phyloP scores from a whole-genome alignment of 2,888 invertebrate species.

The Callyntrura sp. region DNA sequence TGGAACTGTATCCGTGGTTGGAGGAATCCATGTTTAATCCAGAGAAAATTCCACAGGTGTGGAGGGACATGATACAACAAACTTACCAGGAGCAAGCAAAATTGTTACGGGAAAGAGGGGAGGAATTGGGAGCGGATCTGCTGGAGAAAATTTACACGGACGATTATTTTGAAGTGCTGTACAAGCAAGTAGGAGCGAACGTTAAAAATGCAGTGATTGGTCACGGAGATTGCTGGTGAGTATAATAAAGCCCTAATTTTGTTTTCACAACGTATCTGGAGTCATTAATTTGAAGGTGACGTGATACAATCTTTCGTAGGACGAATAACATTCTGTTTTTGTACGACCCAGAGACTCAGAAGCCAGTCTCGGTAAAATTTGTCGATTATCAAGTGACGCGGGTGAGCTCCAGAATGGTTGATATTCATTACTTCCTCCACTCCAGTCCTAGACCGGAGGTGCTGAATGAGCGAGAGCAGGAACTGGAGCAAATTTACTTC shows the following conservation, averaged over 20 bases:
- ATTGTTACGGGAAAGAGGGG: slow-evolving; percentile 47
- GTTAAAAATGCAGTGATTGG: slow-evolving; percentile 63
- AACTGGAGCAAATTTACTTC: slow-evolving; percentile 79
- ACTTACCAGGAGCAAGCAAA: slow-evolving; percentile 60
- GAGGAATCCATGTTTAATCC: slow-evolving; percentile 78
- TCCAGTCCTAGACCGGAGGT: slow-evolving; percentile 69
- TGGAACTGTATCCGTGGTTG: slow-evolving; percentile 78
- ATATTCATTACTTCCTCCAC: slow-evolving; percentile 83
- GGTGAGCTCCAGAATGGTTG: slow-evolving; percentile 74
- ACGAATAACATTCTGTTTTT: slow-evolving; percentile 83
- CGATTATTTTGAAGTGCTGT: slow-evolving; percentile 27
- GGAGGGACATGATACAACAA: slow-evolving; percentile 44
- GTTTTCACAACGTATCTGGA: not conserved
- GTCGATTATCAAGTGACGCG: slow-evolving; percentile 83
- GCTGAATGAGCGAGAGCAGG: slow-evolving; percentile 77
- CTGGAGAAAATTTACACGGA: slow-evolving; percentile 55
- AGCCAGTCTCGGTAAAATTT: slow-evolving; percentile 80
- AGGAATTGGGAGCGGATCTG: slow-evolving; percentile 39
- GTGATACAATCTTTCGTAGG: slow-evolving; percentile 53
- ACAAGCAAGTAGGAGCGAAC: slow-evolving; percentile 49
- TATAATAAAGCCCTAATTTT: not conserved
- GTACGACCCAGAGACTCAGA: slow-evolving; percentile 74
- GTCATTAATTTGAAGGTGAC: not conserved
- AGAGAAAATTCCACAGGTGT: slow-evolving; percentile 55
- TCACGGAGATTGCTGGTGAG: slow-evolving; percentile 82